Conservation (phyloP, 2,888 invertebrate genomes). For the Steromphala cineraria region DNA sequence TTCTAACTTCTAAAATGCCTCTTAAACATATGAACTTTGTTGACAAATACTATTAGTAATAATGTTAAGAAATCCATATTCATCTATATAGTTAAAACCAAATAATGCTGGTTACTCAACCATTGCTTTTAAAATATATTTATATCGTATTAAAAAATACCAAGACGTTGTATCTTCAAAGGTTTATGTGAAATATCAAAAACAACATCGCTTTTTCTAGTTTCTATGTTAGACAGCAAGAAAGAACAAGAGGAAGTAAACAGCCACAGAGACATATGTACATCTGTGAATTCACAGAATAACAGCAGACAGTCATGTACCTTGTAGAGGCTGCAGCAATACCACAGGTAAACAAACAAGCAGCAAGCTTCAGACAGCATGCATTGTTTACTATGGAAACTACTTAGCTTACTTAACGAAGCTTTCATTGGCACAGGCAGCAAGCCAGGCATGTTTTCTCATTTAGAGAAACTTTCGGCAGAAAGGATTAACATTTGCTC, state of each 20-base stretch:
- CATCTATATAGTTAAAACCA: too few species aligned
- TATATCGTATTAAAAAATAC: too few species aligned
- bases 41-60: too few species aligned
- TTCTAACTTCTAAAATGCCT: too few species aligned
- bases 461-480: neutral
- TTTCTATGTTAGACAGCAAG: neutral
- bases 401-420: neutral
- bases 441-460: neutral
- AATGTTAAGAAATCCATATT: too few species aligned
- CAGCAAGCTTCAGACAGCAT: neutral
- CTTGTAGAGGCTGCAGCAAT: neutral
- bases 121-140: too few species aligned
- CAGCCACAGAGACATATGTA: neutral
- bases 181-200: too few species aligned
- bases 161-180: too few species aligned
- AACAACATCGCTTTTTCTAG: neutral
- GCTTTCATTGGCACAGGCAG: constrained; percentile 8
- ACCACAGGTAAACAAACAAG: neutral
- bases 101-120: too few species aligned
- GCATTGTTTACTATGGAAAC: neutral
- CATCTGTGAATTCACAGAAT: neutral
- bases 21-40: too few species aligned
- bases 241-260: neutral
- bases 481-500: neutral
- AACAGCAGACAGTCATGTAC: neutral